phyloP scores from a whole-genome alignment of 2,113 vertebrate genomes.

The Piaya cayana region DNA sequence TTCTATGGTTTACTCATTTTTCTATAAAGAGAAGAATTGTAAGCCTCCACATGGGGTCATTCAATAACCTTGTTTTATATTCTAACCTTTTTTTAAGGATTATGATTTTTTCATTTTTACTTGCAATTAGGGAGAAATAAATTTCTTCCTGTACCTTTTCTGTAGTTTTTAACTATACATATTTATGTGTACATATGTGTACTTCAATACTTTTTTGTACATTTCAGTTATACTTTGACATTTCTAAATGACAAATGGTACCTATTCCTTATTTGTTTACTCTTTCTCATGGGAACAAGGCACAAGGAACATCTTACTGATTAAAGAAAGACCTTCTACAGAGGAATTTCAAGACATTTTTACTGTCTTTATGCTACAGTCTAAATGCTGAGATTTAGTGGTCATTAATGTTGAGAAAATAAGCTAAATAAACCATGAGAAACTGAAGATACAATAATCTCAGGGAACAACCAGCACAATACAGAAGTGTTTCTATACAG shows the following conservation, averaged over 20 bases:
- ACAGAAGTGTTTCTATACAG: background rate
- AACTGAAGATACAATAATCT: background rate
- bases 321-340: background rate
- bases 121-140: background rate
- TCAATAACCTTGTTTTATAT: background rate
- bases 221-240: background rate
- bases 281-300: background rate
- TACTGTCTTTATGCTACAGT: background rate
- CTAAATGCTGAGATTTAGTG: background rate
- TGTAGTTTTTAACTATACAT: background rate
- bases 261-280: background rate
- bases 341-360: background rate
- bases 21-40: background rate
- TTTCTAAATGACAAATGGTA: background rate
- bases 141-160: background rate
- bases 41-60: background rate
- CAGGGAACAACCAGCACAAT: background rate
- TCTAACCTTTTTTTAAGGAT: background rate
- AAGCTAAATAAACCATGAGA: background rate
- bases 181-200: background rate
- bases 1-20: background rate
- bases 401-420: background rate
- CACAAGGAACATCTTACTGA: background rate
- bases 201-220: background rate
- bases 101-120: background rate